phyloP scores from a whole-genome alignment of 2,113 vertebrate species.

The Hipposideros armiger region DNA sequence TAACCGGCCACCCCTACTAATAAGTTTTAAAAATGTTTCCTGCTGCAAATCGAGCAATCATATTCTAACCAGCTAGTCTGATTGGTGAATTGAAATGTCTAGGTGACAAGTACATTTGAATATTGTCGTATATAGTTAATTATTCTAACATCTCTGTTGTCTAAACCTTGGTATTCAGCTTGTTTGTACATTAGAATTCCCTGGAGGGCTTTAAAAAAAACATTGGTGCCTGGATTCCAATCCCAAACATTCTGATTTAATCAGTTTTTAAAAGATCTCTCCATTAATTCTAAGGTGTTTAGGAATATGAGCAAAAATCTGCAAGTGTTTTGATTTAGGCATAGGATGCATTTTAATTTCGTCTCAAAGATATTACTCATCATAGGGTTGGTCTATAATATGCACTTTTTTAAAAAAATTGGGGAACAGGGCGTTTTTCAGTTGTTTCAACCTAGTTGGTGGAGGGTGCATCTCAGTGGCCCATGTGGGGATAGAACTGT shows the following conservation, averaged over 20 bases:
- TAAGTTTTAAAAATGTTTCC: not conserved
- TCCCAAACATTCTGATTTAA: not conserved
- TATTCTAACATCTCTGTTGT: slow-evolving; percentile 2
- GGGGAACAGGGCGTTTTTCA: too few relatives aligned
- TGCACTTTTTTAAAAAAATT: too few relatives aligned
- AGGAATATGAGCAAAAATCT: not conserved
- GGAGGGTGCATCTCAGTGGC: too few relatives aligned
- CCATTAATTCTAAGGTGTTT: not conserved
- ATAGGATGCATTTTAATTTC: not conserved
- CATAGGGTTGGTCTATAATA: not conserved
- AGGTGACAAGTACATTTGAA: not conserved
- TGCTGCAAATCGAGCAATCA: not conserved
- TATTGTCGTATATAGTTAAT: not conserved
- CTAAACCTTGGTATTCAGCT: not conserved
- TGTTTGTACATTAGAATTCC: not conserved
- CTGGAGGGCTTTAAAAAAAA: not conserved
- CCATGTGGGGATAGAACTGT: too few relatives aligned
- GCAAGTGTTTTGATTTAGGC: not conserved
- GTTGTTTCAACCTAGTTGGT: too few relatives aligned
- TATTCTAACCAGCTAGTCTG: not conserved
- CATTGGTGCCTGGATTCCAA: not conserved
- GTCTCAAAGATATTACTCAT: not conserved
- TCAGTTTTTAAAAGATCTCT: not conserved
- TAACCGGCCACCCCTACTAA: too few relatives aligned
- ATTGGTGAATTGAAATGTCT: not conserved